These are phyloP conservation scores for Falco columbarius DNA, from an alignment of 2,797 vertebrate genomes.

Conservation along the genomic window DNA sequence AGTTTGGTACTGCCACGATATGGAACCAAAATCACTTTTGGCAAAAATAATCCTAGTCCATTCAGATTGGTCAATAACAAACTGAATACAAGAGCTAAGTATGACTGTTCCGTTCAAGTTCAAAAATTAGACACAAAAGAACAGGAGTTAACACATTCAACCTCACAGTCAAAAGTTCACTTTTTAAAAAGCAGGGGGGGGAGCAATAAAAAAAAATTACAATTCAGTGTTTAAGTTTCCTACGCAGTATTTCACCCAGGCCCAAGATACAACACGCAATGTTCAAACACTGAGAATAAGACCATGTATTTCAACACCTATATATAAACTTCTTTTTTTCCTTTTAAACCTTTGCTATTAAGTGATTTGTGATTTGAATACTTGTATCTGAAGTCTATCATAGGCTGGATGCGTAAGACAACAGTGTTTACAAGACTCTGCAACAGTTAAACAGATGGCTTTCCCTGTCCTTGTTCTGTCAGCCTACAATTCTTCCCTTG, in stretches of 20 bases:
- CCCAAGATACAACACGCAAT: neutral
- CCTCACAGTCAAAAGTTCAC: neutral
- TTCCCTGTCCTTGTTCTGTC: neutral
- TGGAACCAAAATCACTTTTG: neutral
- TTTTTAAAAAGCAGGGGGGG: rapidly evolving
- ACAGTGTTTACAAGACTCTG: neutral
- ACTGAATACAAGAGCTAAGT: neutral
- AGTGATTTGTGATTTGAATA: neutral
- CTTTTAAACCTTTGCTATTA: neutral
- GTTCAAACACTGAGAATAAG: neutral
- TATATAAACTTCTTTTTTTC: neutral
- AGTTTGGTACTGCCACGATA: neutral
- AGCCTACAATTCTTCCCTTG: neutral
- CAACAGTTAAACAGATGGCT: neutral
- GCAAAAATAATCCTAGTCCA: neutral
- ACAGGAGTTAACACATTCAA: neutral
- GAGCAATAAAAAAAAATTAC: neutral
- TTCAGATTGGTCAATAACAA: neutral
- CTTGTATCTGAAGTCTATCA: neutral
- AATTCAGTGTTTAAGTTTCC: neutral
- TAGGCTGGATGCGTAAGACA: neutral
- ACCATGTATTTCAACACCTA: neutral
- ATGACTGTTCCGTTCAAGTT: neutral
- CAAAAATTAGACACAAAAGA: neutral
- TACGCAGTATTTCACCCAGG: neutral